Evolutionary conservation across 35 echinoderm and acorn worm species (phyloP), one percentile per base, ranked within the genome.

Genomic region (Nesometra sesokonis): DNA sequence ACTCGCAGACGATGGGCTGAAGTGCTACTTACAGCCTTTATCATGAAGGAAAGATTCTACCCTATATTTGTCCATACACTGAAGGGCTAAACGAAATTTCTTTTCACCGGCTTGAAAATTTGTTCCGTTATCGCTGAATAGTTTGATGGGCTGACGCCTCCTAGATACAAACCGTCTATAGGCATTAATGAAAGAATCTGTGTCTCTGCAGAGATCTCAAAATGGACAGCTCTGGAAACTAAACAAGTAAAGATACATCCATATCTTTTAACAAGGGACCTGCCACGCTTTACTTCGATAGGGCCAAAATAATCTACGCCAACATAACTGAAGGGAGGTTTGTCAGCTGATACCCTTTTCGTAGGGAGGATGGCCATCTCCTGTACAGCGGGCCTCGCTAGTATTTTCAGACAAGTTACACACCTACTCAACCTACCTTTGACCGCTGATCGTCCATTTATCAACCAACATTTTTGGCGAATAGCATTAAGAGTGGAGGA

Each of bases 231-330:
- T 35, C 87, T 85, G 27, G 87, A 30, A 27, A 80, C 23, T 34
- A 85, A 47, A 67, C 87, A 89, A 9, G 87, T 89, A 39, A 86
- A 89, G 19, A 89, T 36, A 76, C 87, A 89, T 19, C 87, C 87
- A 33, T 89, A 89, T 36, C 87, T 89, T 36, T 89, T 89, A 34
- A 40, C 80, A 17, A 23, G 35, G 27, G 15, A 82, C 8, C 80
- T 82, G 7, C 87, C 80, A 23, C 80, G 3, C 35, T 89, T 89
- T 4, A 85, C 80, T n/a, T 32, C 29, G 38, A 89, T 86, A 31
- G 80, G 33, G 30, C 87, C 87, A 88, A 88, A 88, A 34, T 32
- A 81, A 35, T 88, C 87, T 17, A 88, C 19, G 40, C 87, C 87
- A 19, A 83, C 46, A 47, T 27, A 46, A 82, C 23, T 52, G 52